These are phyloP conservation scores for Barnardius zonarius DNA, from an alignment of 2,113 vertebrate species.

Conservation along the genomic window DNA sequence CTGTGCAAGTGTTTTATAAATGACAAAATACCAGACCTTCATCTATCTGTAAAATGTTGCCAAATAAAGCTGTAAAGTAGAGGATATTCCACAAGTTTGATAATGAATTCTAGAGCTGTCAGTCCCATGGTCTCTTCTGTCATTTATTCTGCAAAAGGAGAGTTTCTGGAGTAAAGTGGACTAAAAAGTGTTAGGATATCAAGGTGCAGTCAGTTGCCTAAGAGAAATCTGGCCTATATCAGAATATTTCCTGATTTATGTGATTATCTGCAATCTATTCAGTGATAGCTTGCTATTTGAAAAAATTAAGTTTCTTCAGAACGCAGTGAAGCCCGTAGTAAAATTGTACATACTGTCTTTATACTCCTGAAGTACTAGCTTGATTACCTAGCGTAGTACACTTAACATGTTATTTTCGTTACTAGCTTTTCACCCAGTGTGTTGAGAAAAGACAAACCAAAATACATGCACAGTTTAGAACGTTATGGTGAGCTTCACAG, in stretches of 20 bases:
- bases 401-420: not conserved
- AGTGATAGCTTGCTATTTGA: not conserved
- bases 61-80: not conserved
- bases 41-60: not conserved
- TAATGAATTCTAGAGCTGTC: not conserved
- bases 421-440: not conserved
- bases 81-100: not conserved
- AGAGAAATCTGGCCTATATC: not conserved
- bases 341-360: not conserved
- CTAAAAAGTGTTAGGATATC: not conserved
- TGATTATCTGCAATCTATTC: not conserved
- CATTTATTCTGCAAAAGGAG: not conserved
- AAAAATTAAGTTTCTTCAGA: not conserved
- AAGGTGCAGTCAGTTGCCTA: not conserved
- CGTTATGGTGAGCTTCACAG: not conserved
- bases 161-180: not conserved
- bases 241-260: not conserved
- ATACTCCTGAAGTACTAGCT: not conserved
- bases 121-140: not conserved
- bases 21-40: not conserved
- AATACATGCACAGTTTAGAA: not conserved
- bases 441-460: not conserved
- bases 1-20: not conserved
- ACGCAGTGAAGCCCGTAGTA: not conserved
- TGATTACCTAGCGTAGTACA: not conserved